Conservation (phyloP, 2,888 invertebrate genomes). For the Deilephila porcellus region DNA sequence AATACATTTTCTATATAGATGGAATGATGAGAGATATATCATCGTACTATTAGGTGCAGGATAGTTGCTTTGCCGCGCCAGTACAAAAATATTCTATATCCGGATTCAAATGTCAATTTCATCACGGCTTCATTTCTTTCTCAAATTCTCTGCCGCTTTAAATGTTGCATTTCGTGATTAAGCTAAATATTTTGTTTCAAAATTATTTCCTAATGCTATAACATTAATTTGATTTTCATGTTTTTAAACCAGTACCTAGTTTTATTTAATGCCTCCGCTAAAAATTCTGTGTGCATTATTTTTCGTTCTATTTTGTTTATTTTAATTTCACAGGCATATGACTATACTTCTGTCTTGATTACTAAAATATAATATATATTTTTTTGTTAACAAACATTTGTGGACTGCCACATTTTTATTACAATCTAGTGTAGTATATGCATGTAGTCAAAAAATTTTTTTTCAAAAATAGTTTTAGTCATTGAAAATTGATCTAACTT, state of each 20-base stretch:
- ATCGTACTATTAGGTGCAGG: no score
- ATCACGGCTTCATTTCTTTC: constrained; percentile 29
- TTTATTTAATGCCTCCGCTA: constrained; percentile 33
- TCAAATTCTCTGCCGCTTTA: constrained; percentile 50
- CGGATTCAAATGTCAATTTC: background rate
- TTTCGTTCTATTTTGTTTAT: constrained; percentile 23
- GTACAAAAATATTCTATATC: background rate
- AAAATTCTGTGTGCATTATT: constrained; percentile 24
- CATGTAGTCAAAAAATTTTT: background rate
- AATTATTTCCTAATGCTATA: constrained; percentile 37
- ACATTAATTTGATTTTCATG: constrained; percentile 33
- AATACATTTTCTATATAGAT: background rate
- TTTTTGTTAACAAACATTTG: no score
- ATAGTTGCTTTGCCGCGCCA: no score
- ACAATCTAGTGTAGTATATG: background rate
- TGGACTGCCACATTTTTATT: background rate
- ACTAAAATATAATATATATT: background rate
- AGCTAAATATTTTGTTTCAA: constrained; percentile 20
- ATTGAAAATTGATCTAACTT: no score
- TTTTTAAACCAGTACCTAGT: constrained; percentile 8
- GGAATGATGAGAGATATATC: no score
- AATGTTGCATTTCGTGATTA: constrained; percentile 49
- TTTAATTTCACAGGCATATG: constrained; percentile 31
- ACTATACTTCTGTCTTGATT: constrained; percentile 4
- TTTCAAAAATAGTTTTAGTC: no score